Base-by-base conservation (phyloP, 2,888 invertebrate genomes). In the Drosophila helvetica region DNA sequence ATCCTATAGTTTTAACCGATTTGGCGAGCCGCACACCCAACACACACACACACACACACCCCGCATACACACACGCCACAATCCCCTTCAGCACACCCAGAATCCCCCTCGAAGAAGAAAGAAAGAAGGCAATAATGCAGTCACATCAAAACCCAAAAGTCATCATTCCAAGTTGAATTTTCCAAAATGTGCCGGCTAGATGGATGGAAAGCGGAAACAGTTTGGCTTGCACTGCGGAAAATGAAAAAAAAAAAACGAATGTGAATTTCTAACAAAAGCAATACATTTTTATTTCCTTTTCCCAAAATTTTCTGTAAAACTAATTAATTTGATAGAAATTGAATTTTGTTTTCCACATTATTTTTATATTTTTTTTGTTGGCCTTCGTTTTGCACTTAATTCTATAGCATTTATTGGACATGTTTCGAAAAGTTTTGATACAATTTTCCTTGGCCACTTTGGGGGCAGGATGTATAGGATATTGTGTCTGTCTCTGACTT, bases 241-340 rank as follows among this genome's bases (percentile, higher is more conserved):
- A 71, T 47, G 46, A n/a, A 38, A 38, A 38, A 38, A 22, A 22
- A 58, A 63, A 52, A 62, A 64, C 56, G 61, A 72, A 57, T 80
- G 69, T 61, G 70, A 80, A 80, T 67, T 77, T 19, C 51, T 27
- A 59, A 58, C 22, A 80, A 33, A 47, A 42, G 46, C 47, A 30
- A 42, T 56, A 63, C 45, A 57, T 63, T 57, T 62, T 51, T 38
- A 60, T 50, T 57, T 46, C 4, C 5, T 47, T 43, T 38, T 38
- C 15, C 18, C 50, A 12, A 46, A 68, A 54, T 62, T n/a, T 38
- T 70, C 65, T 70, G 78, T 74, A 65, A 85, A 82, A 77, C 75
- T 86, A 64, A 86, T 79, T 75, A 61, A 87, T 88, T 88, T 86
- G 58, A 54, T 88, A 62, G 56, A 86, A 83, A 83, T 86, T 80